These are phyloP conservation scores for Oikopleura dioica DNA, from an alignment of 23 tunicate species.

Conservation along the genomic window DNA sequence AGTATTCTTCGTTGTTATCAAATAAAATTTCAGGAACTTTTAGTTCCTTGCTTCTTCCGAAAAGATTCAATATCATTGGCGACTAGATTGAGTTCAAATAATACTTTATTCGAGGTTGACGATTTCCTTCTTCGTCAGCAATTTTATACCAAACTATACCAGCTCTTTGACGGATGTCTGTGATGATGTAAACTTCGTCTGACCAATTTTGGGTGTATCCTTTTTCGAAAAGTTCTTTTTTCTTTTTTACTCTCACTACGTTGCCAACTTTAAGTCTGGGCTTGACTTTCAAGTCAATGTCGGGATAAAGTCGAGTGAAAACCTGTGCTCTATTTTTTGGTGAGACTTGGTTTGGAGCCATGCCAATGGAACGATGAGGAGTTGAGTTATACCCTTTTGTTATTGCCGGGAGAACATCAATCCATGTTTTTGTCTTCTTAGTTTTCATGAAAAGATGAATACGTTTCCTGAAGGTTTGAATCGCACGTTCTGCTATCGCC, in stretches of 20 bases:
- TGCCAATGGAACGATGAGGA: not conserved
- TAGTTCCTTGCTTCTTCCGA: no score
- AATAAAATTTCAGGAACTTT: no score
- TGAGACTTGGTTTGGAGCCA: not conserved
- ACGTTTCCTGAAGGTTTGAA: not conserved
- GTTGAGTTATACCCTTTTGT: not conserved
- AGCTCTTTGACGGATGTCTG: not conserved
- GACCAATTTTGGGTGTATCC: not conserved
- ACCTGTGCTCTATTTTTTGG: not conserved
- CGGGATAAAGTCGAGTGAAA: not conserved
- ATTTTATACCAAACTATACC: slow-evolving; percentile 4
- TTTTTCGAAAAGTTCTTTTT: not conserved
- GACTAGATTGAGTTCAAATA: slow-evolving; percentile 7
- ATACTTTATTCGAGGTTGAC: not conserved
- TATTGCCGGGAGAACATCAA: not conserved
- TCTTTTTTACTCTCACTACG: not conserved
- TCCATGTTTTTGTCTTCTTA: not conserved
- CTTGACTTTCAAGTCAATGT: not conserved
- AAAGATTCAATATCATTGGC: no score
- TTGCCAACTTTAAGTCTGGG: not conserved
- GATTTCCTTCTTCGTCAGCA: not conserved
- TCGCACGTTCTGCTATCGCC: not conserved
- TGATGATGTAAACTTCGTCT: not conserved
- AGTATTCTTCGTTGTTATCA: no score
- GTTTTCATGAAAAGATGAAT: not conserved